Evolutionary conservation across 2,113 vertebrate species (phyloP), one percentile per base, ranked within the genome.

Genomic region (Callithrix jacchus): DNA sequence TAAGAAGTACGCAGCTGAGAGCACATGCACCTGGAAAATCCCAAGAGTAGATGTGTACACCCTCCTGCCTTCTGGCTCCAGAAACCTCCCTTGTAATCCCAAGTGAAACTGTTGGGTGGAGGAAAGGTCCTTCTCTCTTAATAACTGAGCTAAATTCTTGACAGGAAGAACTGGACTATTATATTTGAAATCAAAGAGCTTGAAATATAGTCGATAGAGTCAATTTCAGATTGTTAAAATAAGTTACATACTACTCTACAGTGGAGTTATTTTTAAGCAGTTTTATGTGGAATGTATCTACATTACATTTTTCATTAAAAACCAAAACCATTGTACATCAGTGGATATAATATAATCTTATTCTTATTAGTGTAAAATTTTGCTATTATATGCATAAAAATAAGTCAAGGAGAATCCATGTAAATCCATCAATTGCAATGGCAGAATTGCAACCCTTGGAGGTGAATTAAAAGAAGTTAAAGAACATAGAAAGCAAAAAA

Each of bases 171-270:
- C 27, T 47, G 8, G 10, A 54, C 30, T 37, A 25, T 16, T 32
- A 49, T 23, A 8, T 54, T 74, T 80, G 37, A 27, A 80, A 89
- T 82, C 61, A 81, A 12, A 68, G 10, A 92, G 37, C 18, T 64
- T 74, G 54, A 96, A 73, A 68, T 68, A 42, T 5, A 80, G 3
- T n/a, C 56, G 25, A 73, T 35, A 54, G 17, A 89, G 49, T 73
- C 35, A 82, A 95, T 95, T 93, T 96, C n/a, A 56, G 47, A 80
- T 68, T 87, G 16, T 76, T 54, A 45, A 77, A 83, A 32, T 40
- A 54, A 94, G 76, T 74, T 8, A 66, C 20, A 0, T 27, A 25
- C 35, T 68, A 35, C 32, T 20, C 30, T 42, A 83, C 52, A 58
- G 25, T 76, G 42, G 8, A 90, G 89, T 93, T 61, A 5, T 73